phyloP scores from a whole-genome alignment of 2,797 vertebrate genomes.

The Schizopygopsis pylzovi region DNA sequence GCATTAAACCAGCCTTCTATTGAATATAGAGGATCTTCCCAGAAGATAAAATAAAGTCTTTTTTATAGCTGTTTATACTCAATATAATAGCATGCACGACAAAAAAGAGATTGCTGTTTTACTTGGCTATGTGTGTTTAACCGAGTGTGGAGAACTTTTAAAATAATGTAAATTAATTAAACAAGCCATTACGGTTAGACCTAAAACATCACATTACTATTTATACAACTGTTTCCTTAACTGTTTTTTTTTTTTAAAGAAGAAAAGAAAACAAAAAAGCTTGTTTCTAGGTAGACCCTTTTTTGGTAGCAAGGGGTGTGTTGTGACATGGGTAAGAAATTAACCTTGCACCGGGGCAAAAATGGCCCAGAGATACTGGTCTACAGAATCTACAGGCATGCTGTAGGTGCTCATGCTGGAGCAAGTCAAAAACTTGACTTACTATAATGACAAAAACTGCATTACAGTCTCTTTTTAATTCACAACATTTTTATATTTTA shows the following conservation, averaged over 20 bases:
- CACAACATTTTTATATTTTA: neutral
- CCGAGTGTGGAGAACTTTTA: neutral
- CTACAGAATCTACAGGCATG: neutral
- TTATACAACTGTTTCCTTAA: neutral
- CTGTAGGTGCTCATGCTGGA: neutral
- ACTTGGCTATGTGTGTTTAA: neutral
- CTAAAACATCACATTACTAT: neutral
- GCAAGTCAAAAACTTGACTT: neutral
- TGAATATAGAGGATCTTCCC: neutral
- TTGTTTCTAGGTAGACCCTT: neutral
- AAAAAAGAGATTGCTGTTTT: constrained; percentile 1
- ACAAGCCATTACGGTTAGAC: neutral
- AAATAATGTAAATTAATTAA: constrained; percentile 5
- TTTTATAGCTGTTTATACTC: neutral
- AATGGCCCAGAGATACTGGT: neutral
- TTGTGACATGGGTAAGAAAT: neutral
- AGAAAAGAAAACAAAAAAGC: neutral
- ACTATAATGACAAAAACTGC: neutral
- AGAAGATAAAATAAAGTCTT: neutral
- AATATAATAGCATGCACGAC: neutral
- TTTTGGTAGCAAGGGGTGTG: neutral
- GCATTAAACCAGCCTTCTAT: neutral
- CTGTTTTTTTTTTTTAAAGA: neutral
- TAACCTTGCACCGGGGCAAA: neutral
- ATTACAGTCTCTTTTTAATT: neutral